These are phyloP conservation scores for Calonectris borealis DNA, from an alignment of 2,113 vertebrate species.

Conservation along the genomic window DNA sequence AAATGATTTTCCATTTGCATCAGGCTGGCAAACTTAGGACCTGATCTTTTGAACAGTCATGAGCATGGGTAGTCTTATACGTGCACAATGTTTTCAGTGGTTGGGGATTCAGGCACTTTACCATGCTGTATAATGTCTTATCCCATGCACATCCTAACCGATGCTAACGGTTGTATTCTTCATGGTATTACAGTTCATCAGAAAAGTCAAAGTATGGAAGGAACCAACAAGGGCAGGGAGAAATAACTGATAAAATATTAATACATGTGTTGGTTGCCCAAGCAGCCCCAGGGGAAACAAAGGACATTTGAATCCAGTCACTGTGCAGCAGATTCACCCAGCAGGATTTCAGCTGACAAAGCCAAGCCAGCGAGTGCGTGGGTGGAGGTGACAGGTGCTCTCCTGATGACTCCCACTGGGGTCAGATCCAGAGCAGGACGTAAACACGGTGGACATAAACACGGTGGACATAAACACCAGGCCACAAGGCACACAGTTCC, in stretches of 20 bases:
- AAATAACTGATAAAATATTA: background rate
- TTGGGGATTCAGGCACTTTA: background rate
- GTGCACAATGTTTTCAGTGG: rapidly evolving
- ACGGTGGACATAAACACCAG: background rate
- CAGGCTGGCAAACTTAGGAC: background rate
- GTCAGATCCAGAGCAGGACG: background rate
- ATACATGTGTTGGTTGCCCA: background rate
- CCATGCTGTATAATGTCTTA: background rate
- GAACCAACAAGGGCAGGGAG: background rate
- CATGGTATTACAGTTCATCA: rapidly evolving
- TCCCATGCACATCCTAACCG: background rate
- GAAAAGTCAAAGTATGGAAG: background rate
- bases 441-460: background rate
- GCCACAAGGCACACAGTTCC: background rate
- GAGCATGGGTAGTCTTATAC: background rate
- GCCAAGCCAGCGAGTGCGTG: background rate
- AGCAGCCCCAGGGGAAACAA: background rate
- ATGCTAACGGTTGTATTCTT: background rate
- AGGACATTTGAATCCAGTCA: background rate
- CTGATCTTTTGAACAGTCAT: background rate
- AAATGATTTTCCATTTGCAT: background rate
- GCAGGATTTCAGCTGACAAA: background rate
- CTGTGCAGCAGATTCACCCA: background rate
- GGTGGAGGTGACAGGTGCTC: background rate
- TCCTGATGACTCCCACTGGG: background rate